A percentile compares a stretch with the other conserved stretches of the same genome.
phyloP scores from a whole-genome alignment of 2,797 vertebrate species.

The Danio jaintianensis region DNA sequence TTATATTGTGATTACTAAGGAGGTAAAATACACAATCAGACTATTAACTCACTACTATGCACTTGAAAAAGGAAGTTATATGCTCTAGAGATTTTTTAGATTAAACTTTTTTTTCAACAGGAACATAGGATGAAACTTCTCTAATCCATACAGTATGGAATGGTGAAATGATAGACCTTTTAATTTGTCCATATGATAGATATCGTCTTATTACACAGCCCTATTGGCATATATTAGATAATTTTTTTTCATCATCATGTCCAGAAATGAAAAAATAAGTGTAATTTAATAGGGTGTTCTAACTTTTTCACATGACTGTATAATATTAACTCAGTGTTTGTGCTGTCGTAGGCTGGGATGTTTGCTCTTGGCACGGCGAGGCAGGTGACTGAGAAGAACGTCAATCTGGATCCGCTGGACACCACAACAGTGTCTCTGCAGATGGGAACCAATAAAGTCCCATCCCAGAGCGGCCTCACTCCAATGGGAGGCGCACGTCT shows the following conservation, averaged over 20 bases:
- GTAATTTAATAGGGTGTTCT: too few species aligned
- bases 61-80: background rate
- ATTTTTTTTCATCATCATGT: too few species aligned
- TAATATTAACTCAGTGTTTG: background rate
- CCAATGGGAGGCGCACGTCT: conserved; percentile 91
- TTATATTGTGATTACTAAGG: background rate
- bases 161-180: too few species aligned
- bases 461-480: conserved; percentile 91
- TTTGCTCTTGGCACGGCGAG: conserved; percentile 91
- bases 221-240: too few species aligned
- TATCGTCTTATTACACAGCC: too few species aligned
- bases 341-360: conserved; percentile 86
- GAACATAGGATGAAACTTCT: too few species aligned
- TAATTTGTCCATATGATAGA: too few species aligned
- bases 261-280: background rate
- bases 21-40: background rate
- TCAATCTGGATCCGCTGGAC: conserved; percentile 90
- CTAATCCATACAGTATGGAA: too few species aligned
- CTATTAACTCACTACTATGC: background rate
- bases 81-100: too few species aligned
- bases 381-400: conserved; percentile 91
- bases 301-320: too few species aligned
- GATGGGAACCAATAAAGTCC: conserved; percentile 94
- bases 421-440: conserved; percentile 89
- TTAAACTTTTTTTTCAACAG: too few species aligned